phyloP scores from a whole-genome alignment of 2,888 invertebrate species.

The Nasonia oneida region DNA sequence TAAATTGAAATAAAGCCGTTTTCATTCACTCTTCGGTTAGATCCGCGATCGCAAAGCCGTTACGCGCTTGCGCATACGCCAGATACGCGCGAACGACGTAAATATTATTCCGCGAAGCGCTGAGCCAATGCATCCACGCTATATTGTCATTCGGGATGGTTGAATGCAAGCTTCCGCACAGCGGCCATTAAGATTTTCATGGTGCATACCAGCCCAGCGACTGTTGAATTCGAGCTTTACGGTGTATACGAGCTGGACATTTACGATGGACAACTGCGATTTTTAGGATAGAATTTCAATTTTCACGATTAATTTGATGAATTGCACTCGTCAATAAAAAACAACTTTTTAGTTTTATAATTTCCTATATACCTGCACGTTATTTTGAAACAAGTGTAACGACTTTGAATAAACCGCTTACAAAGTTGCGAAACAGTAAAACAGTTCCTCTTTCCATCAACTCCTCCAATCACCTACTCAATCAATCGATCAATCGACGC shows the following conservation, averaged over 20 bases:
- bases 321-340: no score
- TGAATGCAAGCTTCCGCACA: not conserved
- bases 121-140: not conserved
- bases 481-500: not conserved
- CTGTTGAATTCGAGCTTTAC: not conserved
- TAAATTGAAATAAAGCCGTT: not conserved
- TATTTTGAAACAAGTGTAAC: no score
- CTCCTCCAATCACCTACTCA: not conserved
- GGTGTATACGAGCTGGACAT: not conserved
- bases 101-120: slow-evolving; percentile 37
- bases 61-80: not conserved
- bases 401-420: not conserved
- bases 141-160: not conserved
- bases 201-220: not conserved
- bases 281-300: not conserved
- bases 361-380: no score
- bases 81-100: slow-evolving; percentile 4
- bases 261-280: not conserved
- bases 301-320: no score
- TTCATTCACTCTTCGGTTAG: slow-evolving; percentile 31
- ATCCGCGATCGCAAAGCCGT: slow-evolving; percentile 1
- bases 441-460: not conserved
- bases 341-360: no score
- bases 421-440: not conserved
- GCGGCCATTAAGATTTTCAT: not conserved